Evolutionary conservation across 2,888 invertebrate species (phyloP), one percentile per base, ranked within the genome.

Genomic region (Lasioglossum zephyrum): DNA sequence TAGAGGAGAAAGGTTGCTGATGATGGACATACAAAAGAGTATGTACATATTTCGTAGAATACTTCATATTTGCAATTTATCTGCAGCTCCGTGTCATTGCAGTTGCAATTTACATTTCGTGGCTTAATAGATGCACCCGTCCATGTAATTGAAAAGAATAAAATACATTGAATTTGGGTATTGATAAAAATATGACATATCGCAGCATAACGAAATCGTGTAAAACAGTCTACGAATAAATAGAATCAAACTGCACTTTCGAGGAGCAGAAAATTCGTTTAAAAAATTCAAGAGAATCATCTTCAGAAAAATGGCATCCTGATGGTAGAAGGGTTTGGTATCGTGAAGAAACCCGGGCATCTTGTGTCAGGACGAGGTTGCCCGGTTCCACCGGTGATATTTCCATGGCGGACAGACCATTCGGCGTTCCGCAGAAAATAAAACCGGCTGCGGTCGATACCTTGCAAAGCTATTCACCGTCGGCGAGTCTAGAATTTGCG

Each of bases 401-500:
- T 84, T 84, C 73, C 72, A 79, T 78, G 70, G 47, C 26, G 16
- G 41, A 49, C 79, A 66, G 57, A 16, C 60, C 2, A 39, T 75
- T 76, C 70, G 69, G 16, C 22, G 41, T 39, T n/a, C 22, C 26
- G 44, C 22, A 47, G 80, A 80, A 84, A 84, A 88, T 87, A 89
- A 78, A 77, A 60, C 73, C 44, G 69, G 63, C 26, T 57, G 73
- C 36, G 69, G 77, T 66, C 77, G 77, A 78, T 85, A 88, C 87
- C 74, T 81, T 76, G 76, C 77, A 66, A 74, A 79, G 85, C 81
- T 77, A 87, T 89, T 87, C 77, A 74, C 60, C 36, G 57, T 26
- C 66, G 73, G n/a, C 44, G 49, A 76, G 76, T 26, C 75, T 72
- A 85, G 81, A 87, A 85, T 89, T 84, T 80, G 84, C 79, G 77